A percentile compares a stretch with the other conserved stretches of the same genome.
These are phyloP conservation scores for Heliconius hortense DNA, from an alignment of 2,888 invertebrate genomes.

Conservation along the genomic window DNA sequence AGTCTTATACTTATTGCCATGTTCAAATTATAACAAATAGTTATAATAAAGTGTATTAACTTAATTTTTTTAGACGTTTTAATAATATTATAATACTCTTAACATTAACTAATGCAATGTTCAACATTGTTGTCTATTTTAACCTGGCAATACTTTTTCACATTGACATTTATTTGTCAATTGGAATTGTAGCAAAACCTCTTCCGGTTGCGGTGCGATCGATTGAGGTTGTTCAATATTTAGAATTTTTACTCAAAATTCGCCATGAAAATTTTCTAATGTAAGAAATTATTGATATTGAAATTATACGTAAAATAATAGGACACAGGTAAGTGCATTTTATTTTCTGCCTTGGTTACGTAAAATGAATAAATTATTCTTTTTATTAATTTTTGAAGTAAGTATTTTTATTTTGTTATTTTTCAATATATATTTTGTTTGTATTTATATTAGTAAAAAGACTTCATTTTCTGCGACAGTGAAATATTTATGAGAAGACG, in stretches of 20 bases:
- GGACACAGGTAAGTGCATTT: constrained; percentile 30
- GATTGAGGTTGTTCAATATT: constrained; percentile 35
- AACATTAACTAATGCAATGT: not conserved
- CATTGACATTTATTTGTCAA: constrained; percentile 38
- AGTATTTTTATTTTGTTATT: constrained; percentile 9
- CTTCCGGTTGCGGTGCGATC: constrained; percentile 44
- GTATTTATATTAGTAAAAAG: not conserved
- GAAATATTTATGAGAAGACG: not conserved
- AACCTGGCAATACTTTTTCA: constrained; percentile 38
- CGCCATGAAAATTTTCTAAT: constrained; percentile 35
- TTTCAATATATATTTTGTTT: constrained; percentile 9
- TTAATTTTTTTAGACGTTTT: not conserved
- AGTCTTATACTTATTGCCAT: too few relatives aligned
- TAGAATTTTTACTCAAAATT: constrained; percentile 38
- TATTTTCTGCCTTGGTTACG: constrained; percentile 30
- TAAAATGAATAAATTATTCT: constrained; percentile 28
- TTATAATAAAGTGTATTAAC: too few relatives aligned
- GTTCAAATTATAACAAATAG: too few relatives aligned
- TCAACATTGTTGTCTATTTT: not conserved
- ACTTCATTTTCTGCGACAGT: not conserved
- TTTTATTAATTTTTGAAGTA: constrained; percentile 18
- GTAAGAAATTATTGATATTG: constrained; percentile 22
- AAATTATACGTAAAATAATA: constrained; percentile 26
- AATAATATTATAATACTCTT: not conserved
- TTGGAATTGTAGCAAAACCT: constrained; percentile 44